phyloP scores from a whole-genome alignment of 2,888 invertebrate species.

The Autographa pulchrina region DNA sequence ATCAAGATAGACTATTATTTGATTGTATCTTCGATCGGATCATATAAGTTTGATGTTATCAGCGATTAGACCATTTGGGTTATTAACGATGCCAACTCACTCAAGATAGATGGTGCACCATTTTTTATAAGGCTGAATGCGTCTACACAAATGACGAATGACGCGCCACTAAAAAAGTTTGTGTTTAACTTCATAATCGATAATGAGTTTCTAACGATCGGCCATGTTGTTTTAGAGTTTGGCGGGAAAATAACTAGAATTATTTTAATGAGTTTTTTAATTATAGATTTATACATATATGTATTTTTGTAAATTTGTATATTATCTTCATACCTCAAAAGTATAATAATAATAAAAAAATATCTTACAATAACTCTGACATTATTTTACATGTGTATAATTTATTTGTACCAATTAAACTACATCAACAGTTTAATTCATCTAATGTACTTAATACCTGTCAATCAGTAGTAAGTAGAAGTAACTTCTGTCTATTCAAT shows the following conservation, averaged over 20 bases:
- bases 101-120: conserved; percentile 72
- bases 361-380: too few relatives aligned
- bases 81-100: conserved; percentile 71
- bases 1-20: conserved; percentile 71
- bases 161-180: conserved; percentile 63
- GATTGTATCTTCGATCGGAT: conserved; percentile 74
- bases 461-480: conserved; percentile 19
- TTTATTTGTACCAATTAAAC: not conserved
- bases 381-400: too few relatives aligned
- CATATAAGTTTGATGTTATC: conserved; percentile 77
- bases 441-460: conserved; percentile 19
- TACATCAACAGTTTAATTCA: conserved; percentile 12
- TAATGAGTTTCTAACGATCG: conserved; percentile 70
- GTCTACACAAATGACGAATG: conserved; percentile 67
- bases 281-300: too few relatives aligned
- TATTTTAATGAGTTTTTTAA: not conserved
- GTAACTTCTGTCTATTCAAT: conserved; percentile 38
- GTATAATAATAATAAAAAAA: too few relatives aligned
- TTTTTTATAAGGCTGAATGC: conserved; percentile 64
- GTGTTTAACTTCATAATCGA: conserved; percentile 69
- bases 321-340: too few relatives aligned
- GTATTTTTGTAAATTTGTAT: too few relatives aligned
- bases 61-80: conserved; percentile 68
- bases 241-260: conserved; percentile 25
- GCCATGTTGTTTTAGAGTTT: conserved; percentile 62